These are phyloP conservation scores for Synanthedon tipuliformis DNA, from an alignment of 2,888 invertebrate genomes.

Conservation along the genomic window DNA sequence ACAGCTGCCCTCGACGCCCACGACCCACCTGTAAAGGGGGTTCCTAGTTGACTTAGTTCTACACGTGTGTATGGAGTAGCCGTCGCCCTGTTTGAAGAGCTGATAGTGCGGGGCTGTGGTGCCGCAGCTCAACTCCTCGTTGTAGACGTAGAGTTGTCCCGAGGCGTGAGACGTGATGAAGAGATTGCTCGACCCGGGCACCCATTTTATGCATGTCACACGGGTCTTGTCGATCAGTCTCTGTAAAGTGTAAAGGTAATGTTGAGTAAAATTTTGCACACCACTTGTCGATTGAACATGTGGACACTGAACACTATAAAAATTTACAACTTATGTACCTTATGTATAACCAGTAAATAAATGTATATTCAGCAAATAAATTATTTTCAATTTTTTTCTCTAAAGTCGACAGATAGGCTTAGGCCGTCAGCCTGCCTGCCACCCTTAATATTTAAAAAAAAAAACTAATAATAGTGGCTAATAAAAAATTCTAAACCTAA, in stretches of 20 bases:
- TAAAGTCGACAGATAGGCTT: no score
- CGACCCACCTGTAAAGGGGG: constrained; percentile 89
- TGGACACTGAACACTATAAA: no score
- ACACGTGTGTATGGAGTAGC: constrained; percentile 93
- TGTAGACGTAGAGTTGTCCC: constrained; percentile 97
- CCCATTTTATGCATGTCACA: constrained; percentile 98
- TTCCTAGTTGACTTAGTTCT: constrained; percentile 96
- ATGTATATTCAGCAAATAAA: no score
- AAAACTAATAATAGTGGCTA: no score
- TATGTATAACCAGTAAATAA: no score
- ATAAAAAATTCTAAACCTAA: no score
- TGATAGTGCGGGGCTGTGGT: constrained; percentile 94
- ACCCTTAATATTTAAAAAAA: no score
- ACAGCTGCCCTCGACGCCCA: constrained; percentile 82
- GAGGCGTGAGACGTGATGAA: constrained; percentile 96
- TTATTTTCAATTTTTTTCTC: no score
- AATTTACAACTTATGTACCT: no score
- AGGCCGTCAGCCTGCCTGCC: no score
- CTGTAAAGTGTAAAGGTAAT: constrained; percentile 58
- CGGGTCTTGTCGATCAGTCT: constrained; percentile 92
- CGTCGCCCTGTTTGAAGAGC: constrained; percentile 93
- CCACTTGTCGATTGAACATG: no score
- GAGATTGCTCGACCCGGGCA: constrained; percentile 93
- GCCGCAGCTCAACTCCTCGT: constrained; percentile 93
- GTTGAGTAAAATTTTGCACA: no score